Conservation (phyloP, 2,888 invertebrate genomes). For the Amphipyra tragopoginis region DNA sequence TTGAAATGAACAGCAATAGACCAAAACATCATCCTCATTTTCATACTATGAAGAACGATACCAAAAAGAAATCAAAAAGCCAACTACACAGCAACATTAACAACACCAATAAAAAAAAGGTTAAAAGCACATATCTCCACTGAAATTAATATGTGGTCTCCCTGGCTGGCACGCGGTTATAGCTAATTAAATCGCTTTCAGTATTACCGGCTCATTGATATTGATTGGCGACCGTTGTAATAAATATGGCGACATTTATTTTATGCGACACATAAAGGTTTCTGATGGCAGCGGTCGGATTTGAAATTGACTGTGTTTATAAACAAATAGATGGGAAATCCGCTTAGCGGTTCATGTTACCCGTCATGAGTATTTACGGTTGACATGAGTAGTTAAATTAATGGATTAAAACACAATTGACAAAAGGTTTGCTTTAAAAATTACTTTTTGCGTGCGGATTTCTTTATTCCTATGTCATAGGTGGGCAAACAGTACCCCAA, state of each 20-base stretch:
- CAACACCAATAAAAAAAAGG: neutral
- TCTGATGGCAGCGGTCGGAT: conserved; percentile 30
- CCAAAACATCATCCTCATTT: too few species aligned
- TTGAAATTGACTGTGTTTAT: conserved; percentile 38
- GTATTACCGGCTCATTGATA: conserved; percentile 40
- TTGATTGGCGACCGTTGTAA: conserved; percentile 39
- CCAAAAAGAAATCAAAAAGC: too few species aligned
- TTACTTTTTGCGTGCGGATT: too few species aligned
- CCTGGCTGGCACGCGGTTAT: conserved; percentile 28
- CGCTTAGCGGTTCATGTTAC: conserved; percentile 25
- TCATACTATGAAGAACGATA: too few species aligned
- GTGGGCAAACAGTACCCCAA: too few species aligned
- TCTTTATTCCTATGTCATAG: too few species aligned
- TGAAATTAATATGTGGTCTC: conserved; percentile 31
- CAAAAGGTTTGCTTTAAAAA: too few species aligned
- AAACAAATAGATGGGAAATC: conserved; percentile 31
- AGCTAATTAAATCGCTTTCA: conserved; percentile 52
- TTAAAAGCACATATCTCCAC: neutral
- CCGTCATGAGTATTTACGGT: conserved; percentile 6
- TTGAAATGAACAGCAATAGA: too few species aligned
- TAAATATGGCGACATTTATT: conserved; percentile 40
- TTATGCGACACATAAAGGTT: conserved; percentile 21
- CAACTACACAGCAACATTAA: too few species aligned
- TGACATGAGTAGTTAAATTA: neutral
- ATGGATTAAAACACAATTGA: conserved; percentile 4